Base-by-base conservation (phyloP, 2,113 vertebrate species). In the Sisor rabdophorus region DNA sequence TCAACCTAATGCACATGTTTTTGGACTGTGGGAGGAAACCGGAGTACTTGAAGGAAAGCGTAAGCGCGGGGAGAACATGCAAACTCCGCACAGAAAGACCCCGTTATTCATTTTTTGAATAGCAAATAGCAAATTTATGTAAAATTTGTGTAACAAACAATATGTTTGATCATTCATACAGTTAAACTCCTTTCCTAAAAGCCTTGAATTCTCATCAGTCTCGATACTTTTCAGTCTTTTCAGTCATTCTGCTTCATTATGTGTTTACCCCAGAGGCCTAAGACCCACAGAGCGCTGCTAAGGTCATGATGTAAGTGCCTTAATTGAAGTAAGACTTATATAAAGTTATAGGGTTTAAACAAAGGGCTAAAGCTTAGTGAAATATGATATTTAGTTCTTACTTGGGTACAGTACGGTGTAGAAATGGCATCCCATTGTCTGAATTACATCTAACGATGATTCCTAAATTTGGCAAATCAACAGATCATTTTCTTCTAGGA, bases 161-260 rank as follows among this genome's bases (percentile, higher is more conserved):
- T 28, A 6, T 30, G 44, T 20, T 26, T 8, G n/a, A 22, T 69
- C 48, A 69, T n/a, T 70, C 47, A 67, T 67, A n/a, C 40, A 48
- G 64, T 69, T 69, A 22, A 69, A 28, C 24, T 19, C 16, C 48
- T 11, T 70, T 70, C 50, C 30, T 70, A 53, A 70, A 19, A 53
- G 19, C 17, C 52, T 2, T 26, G 48, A 70, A 50, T 54, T 4
- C 30, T 32, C 48, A 53, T 70, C 19, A 70, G 24, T 19, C 15
- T 28, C 68, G 53, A 17, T 17, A 54, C 48, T 70, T 70, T 70
- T 70, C 68, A 54, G 68, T 70, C 48, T 54, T 53, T 70, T 70
- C 30, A 19, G 30, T 53, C 19, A 8, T 11, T 54, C 11, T 30
- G 48, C 68, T 70, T 70, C 68, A 70, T 70, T 70, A 70, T 4